Percentiles rank a stretch among this genome's conserved stretches.
Evolutionary conservation across 2,113 vertebrate species (phyloP).

Genomic region (Anolis carolinensis): DNA sequence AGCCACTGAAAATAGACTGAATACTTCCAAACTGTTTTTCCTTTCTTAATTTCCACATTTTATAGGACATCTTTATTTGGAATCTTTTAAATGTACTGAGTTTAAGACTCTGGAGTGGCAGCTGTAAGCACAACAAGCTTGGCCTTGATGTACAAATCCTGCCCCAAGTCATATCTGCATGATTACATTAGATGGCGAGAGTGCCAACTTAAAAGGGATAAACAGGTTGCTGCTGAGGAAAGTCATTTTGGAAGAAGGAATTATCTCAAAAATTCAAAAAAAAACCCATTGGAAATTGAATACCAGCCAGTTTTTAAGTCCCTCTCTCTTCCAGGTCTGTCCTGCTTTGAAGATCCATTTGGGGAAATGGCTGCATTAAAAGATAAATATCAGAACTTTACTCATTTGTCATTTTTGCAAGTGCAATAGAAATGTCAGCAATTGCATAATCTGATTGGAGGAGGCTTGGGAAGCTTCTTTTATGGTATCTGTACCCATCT

Average conservation of each 20-base stretch:
- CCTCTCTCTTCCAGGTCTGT: conserved; percentile 3
- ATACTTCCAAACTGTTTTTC: rapidly evolving
- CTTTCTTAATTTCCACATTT: not conserved
- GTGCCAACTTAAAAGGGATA: not conserved
- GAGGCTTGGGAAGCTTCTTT: not conserved
- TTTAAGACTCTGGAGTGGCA: conserved; percentile 18
- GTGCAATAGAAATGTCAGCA: conserved; percentile 52
- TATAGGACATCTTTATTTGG: not conserved
- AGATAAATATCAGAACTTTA: conserved; percentile 39
- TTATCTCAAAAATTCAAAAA: conserved; percentile 26
- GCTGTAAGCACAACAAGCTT: not conserved
- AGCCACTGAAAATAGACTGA: not conserved
- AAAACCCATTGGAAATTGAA: conserved; percentile 22
- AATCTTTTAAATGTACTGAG: conserved; percentile 24
- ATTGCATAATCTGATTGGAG: conserved; percentile 26
- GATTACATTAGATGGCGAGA: not conserved
- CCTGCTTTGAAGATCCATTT: conserved; percentile 28
- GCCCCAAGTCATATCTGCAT: conserved; percentile 3
- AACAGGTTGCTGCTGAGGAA: conserved; percentile 40
- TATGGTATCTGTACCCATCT: not conserved
- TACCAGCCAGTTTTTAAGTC: conserved; percentile 22
- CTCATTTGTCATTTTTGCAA: conserved; percentile 36
- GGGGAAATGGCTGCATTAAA: not conserved
- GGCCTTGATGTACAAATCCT: not conserved
- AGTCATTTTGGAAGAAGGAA: conserved; percentile 26